Conservation (phyloP, 1,140 invertebrate genomes). For the Proctacanthus coquilletti region DNA sequence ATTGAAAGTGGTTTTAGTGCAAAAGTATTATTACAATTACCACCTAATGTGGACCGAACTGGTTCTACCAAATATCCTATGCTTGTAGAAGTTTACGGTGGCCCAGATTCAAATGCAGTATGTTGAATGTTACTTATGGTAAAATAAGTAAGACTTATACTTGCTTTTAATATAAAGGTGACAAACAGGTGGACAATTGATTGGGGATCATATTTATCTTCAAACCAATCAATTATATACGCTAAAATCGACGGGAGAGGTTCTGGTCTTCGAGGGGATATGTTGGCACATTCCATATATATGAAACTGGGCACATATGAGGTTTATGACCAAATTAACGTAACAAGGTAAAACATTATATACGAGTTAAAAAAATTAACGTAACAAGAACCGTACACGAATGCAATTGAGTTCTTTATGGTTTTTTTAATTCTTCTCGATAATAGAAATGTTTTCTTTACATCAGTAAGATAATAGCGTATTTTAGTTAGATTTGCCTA, state of each 20-base stretch:
- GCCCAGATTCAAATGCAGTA: conserved; percentile 75
- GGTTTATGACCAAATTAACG: conserved; percentile 61
- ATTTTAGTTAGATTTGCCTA: too few relatives aligned
- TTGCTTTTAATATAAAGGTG: not conserved
- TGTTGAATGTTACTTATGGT: conserved; percentile 18
- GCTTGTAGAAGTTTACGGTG: conserved; percentile 78
- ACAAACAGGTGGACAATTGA: conserved; percentile 52
- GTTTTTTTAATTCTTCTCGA: too few relatives aligned
- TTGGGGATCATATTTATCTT: conserved; percentile 70
- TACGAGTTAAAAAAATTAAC: too few relatives aligned
- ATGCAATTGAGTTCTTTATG: too few relatives aligned
- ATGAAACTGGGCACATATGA: conserved; percentile 73
- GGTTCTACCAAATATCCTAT: conserved; percentile 62
- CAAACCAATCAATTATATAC: conserved; percentile 72
- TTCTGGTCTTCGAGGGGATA: conserved; percentile 69
- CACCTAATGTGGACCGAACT: conserved; percentile 51
- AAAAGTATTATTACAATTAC: conserved; percentile 44
- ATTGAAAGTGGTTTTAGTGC: conserved; percentile 23
- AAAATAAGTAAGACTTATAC: not conserved
- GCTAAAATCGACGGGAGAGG: conserved; percentile 80
- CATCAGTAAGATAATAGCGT: too few relatives aligned
- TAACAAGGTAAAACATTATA: conserved; percentile 35
- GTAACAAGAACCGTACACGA: too few relatives aligned
- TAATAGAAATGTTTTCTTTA: too few relatives aligned
- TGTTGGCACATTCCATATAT: conserved; percentile 69